A percentile compares a stretch with the other conserved stretches of the same genome.
These are phyloP conservation scores for Exephanes ischioxanthus DNA, from an alignment of 2,888 invertebrate genomes.

Conservation along the genomic window DNA sequence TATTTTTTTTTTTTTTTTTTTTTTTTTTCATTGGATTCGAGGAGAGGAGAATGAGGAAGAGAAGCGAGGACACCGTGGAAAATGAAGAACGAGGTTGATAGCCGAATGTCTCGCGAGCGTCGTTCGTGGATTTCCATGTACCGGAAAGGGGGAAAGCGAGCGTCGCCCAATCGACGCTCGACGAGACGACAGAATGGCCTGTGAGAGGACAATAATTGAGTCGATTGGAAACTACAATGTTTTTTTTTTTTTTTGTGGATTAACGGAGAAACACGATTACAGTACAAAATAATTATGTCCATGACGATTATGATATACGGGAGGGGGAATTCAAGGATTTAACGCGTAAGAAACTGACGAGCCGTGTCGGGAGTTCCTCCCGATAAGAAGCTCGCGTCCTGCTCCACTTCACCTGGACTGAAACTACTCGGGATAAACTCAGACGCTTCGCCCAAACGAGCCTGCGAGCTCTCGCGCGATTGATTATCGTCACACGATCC, in stretches of 20 bases:
- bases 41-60: not conserved
- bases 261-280: conserved; percentile 63
- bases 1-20: conserved; percentile 8
- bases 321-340: conserved; percentile 14
- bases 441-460: not conserved
- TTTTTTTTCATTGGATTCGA: conserved; percentile 30
- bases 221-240: conserved; percentile 59
- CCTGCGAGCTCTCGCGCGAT: not conserved
- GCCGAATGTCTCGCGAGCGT: conserved; percentile 3
- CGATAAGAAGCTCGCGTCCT: not conserved
- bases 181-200: conserved; percentile 50
- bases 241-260: conserved; percentile 49
- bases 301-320: conserved; percentile 23
- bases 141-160: not conserved
- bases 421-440: not conserved
- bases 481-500: not conserved
- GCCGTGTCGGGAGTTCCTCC: not conserved
- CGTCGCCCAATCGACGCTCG: not conserved
- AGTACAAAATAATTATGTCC: conserved; percentile 74
- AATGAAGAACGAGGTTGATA: conserved; percentile 2
- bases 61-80: conserved; percentile 1
- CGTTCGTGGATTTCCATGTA: not conserved
- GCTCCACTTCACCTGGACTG: not conserved
- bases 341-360: not conserved
- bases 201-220: conserved; percentile 75